Evolutionary conservation across 1,140 invertebrate genomes (phyloP), one percentile per base, ranked within the genome.

Genomic region (Schlechtendalia chinensis): DNA sequence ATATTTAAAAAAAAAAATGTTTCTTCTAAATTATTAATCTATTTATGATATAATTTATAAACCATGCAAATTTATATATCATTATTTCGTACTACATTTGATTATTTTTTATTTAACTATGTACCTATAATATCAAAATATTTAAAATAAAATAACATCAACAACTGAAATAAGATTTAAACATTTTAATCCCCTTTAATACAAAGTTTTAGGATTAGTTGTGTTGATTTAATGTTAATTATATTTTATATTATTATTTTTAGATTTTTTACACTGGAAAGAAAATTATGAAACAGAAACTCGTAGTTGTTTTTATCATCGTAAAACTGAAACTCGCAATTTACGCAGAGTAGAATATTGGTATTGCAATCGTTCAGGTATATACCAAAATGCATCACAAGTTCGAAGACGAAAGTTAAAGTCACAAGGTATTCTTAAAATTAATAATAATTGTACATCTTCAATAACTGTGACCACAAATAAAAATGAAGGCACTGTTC

Each of bases 391-490:
- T 59, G 4, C 32, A 59, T 24, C 22, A 59, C 29, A 56, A 77
- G 32, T n/a, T 45, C 17, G 32, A 17, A 77, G 10, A 3, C 29
- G 24, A 22, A 77, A 77, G 6, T 59, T 77, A 58, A 58, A 77
- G 39, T 77, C 54, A 39, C 72, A 59, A 77, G 54, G 72, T 16
- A 59, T 56, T 16, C 32, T 77, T 24, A 59, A 58, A 77, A 77
- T 77, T 11, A 58, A 77, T 59, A 45, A 77, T 59, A 59, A 77
- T 59, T 59, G 72, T 27, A 77, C 72, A 39, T 77, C 72, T 22
- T 77, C 53, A 59, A 59, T 77, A 39, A 77, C 54, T 22, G 1
- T 77, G 19, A 59, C 72, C 39, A 17, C 59, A 45, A 77, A 77
- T 59, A 5, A 45, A 24, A 77, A 10, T 39, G 56, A 77, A 45